These are phyloP conservation scores for Cancer borealis DNA, from an alignment of 2,888 invertebrate genomes.

Conservation along the genomic window DNA sequence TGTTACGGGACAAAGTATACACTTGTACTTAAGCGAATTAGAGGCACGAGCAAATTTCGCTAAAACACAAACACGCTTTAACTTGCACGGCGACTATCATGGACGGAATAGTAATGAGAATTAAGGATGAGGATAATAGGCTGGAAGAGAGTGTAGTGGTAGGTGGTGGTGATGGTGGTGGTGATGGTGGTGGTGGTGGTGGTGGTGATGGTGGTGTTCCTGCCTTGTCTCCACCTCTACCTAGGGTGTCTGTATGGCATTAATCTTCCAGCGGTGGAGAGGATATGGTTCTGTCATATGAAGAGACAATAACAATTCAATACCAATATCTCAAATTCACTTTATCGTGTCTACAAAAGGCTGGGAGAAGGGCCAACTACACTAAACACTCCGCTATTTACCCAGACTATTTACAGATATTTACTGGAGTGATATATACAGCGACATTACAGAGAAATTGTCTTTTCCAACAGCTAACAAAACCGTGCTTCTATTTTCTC, in stretches of 20 bases:
- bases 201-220: neutral
- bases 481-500: neutral
- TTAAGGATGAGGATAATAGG: slow-evolving; percentile 20
- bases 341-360: neutral
- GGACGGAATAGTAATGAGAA: slow-evolving; percentile 1
- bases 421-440: neutral
- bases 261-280: neutral
- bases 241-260: neutral
- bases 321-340: neutral
- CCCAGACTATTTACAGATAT: neutral
- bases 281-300: neutral
- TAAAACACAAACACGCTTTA: slow-evolving; percentile 11
- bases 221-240: neutral
- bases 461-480: neutral
- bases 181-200: too few relatives aligned
- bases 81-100: neutral
- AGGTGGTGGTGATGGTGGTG: too few relatives aligned
- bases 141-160: neutral
- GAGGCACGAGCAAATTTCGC: slow-evolving; percentile 11
- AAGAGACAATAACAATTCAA: neutral
- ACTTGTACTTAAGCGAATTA: neutral
- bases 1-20: slow-evolving; percentile 1
- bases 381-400: neutral
- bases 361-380: neutral
- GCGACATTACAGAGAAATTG: neutral